Evolutionary conservation across 2,113 vertebrate species (phyloP), one percentile per base, ranked within the genome.

Genomic region (Naja naja): DNA sequence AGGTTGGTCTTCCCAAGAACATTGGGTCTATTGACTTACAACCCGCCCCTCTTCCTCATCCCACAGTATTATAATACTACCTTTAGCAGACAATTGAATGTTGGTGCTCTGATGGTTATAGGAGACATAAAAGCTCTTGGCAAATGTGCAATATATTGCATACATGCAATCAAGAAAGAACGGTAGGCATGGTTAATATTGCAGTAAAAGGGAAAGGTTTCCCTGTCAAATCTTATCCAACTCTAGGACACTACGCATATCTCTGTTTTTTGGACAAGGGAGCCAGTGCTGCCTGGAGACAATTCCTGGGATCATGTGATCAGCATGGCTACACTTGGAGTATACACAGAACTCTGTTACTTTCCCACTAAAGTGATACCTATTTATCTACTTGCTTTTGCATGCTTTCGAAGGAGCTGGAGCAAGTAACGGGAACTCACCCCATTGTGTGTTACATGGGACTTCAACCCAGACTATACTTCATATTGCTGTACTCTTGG

Each of bases 121-220:
- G 94, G 91, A 91, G 86, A 95, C 91, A 89, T 90, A 43, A 90
- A 91, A 90, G 94, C 96, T 87, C 87, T 69, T 91, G 92, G 60
- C 16, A 47, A 74, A 91, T 34, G 12, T 53, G 20, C 85, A 95
- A 85, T 91, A 23, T 22, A 39, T 39, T 45, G 12, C 89, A 45
- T 30, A 39, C 55, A 90, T 16, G 23, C 30, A 93, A 12, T n/a
- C 25, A 16, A 90, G 74, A 34, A 8, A 91, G 87, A 64, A 94
- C 92, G 95, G 69, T 90, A 91, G 94, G 30, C 69, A 5, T 23
- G 86, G 16, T 58, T 22, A 5, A 34, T 81, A 81, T 91, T 89
- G 10, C 92, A 30, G 10, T n/a, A 14, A 69, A 69, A 69, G 60
- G 27, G 12, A 64, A 64, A 14, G 30, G 60, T 14, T 69, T 69